Percentiles rank a stretch among this genome's conserved stretches.
Evolutionary conservation across 2,113 vertebrate species (phyloP).

Genomic region (Bolborhynchus lineola): DNA sequence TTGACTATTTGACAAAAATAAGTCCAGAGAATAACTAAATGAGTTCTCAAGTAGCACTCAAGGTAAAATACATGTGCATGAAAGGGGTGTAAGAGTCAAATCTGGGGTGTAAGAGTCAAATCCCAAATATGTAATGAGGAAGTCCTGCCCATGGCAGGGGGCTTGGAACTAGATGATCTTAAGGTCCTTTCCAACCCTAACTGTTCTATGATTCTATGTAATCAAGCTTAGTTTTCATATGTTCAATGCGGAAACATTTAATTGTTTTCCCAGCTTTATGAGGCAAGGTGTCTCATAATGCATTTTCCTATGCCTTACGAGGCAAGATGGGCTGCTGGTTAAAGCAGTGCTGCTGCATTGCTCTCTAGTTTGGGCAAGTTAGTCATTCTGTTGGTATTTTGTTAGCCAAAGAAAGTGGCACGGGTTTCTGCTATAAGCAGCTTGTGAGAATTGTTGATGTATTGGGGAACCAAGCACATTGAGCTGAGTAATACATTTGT

Average conservation of each 20-base stretch:
- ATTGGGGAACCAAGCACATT: background rate
- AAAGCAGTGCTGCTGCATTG: background rate
- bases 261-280: background rate
- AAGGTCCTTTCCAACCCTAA: no score
- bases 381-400: background rate
- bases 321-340: background rate
- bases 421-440: background rate
- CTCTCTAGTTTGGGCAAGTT: background rate
- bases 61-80: background rate
- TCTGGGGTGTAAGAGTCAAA: background rate
- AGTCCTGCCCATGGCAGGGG: background rate
- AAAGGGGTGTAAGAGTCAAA: background rate
- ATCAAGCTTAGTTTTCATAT: background rate
- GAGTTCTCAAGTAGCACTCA: background rate
- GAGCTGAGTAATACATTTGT: background rate
- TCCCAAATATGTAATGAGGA: background rate
- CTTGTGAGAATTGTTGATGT: background rate
- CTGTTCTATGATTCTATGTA: background rate
- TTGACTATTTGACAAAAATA: slow-evolving; percentile 2
- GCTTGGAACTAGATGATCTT: no score
- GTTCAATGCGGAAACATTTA: background rate
- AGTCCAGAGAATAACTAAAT: slow-evolving; percentile 16
- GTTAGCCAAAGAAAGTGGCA: background rate
- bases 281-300: background rate
- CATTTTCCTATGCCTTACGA: background rate